A percentile compares a stretch with the other conserved stretches of the same genome.
phyloP scores from a whole-genome alignment of 2,888 invertebrate genomes.

The Mylabris sibirica region DNA sequence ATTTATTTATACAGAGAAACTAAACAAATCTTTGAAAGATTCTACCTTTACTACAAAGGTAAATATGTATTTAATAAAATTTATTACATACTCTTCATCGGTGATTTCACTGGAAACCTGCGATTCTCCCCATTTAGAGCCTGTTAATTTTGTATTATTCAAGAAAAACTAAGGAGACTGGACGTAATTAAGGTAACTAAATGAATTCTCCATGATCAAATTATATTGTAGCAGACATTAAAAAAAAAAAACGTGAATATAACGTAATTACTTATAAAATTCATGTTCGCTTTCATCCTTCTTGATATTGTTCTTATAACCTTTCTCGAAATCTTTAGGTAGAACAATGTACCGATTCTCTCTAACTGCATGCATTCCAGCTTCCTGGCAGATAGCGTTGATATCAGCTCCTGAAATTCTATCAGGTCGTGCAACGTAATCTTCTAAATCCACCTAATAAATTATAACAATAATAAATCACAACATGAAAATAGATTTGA shows the following conservation, averaged over 20 bases:
- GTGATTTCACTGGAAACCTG: neutral
- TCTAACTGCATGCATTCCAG: constrained; percentile 99
- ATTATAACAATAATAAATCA: constrained; percentile 13
- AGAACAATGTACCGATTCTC: constrained; percentile 99
- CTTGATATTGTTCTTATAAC: constrained; percentile 99
- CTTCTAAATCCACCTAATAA: constrained; percentile 88
- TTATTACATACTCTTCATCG: constrained; percentile 35
- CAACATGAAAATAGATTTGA: neutral
- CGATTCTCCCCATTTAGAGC: neutral
- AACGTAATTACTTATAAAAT: constrained; percentile 89
- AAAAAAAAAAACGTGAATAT: neutral
- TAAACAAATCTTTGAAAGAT: constrained; percentile 44
- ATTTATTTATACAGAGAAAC: constrained; percentile 53
- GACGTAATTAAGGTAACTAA: neutral
- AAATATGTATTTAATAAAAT: constrained; percentile 56
- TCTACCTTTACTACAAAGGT: constrained; percentile 52
- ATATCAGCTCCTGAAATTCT: constrained; percentile 99
- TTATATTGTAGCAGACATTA: neutral
- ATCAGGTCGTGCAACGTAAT: constrained; percentile 98
- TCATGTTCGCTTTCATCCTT: constrained; percentile 99
- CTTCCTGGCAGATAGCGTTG: constrained; percentile 99
- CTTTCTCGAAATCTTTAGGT: constrained; percentile 99
- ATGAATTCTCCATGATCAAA: neutral
- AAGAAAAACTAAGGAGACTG: neutral
- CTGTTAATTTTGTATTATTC: no score